phyloP scores from a whole-genome alignment of 2,113 vertebrate species.

The Podarcis cretensis region DNA sequence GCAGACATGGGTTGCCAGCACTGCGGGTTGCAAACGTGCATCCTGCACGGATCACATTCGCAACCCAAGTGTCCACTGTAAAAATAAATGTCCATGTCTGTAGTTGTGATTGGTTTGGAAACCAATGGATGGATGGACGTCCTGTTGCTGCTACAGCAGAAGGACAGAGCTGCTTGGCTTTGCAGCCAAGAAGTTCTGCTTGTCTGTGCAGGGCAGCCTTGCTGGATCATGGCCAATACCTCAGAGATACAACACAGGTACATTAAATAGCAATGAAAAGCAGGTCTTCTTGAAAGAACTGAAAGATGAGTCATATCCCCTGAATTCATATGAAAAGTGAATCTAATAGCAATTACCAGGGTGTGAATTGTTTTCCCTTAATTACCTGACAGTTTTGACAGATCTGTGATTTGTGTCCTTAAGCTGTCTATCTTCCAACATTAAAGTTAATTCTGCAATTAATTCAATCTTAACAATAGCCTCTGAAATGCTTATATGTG shows the following conservation, averaged over 20 bases:
- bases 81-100: no score
- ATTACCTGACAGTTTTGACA: conserved; percentile 78
- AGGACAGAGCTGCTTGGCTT: not conserved
- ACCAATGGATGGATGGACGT: not conserved
- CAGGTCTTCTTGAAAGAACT: conserved; percentile 67
- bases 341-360: conserved; percentile 80
- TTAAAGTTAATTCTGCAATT: conserved; percentile 70
- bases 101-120: not conserved
- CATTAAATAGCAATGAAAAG: conserved; percentile 67
- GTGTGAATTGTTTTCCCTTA: conserved; percentile 81
- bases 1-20: no score
- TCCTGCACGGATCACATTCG: no score
- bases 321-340: conserved; percentile 73
- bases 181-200: not conserved
- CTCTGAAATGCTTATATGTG: conserved; percentile 24
- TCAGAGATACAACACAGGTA: not conserved
- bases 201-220: not conserved
- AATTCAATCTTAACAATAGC: conserved; percentile 49
- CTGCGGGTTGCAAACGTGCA: no score
- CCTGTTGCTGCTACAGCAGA: not conserved
- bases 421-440: conserved; percentile 64
- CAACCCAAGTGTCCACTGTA: no score
- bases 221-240: conserved; percentile 30
- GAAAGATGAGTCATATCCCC: conserved; percentile 72
- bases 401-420: conserved; percentile 73